Evolutionary conservation across 2,113 vertebrate genomes (phyloP), one percentile per base, ranked within the genome.

Genomic region (Xenopus borealis): DNA sequence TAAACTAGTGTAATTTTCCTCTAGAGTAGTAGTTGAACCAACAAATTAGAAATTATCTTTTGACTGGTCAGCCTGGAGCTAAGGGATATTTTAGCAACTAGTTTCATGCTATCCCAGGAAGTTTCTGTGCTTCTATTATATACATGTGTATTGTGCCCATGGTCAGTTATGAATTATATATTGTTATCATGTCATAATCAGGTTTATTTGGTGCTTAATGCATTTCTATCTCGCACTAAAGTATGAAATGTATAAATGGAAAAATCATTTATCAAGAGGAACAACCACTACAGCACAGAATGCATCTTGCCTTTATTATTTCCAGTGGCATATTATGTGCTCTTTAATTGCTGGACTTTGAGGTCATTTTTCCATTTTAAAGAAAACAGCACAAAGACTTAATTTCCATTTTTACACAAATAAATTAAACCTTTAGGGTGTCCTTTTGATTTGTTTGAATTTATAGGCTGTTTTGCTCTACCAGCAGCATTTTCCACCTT

Each of bases 371-470:
- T 76, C 73, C 66, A 76, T 76, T 75, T 69, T 76, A 76, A 55
- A 55, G 27, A 76, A 69, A 62, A 58, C 66, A 69, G 53, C 63
- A 74, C 63, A 59, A 65, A 65, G 66, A 69, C 66, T 76, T 76
- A 69, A 76, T 76, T 76, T 69, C 46, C 73, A 68, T 76, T 69
- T 76, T 45, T 79, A 78, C 19, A 67, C 66, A 62, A 82, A 67
- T 75, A 75, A 81, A 82, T 59, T 53, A 69, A 69, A 69, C 59
- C 4, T 83, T 83, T 80, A 78, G 78, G 72, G 44, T 79, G 75
- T 62, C 78, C 80, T 86, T 81, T 83, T 82, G 57, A 73, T 79
- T 84, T 73, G 16, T 61, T 70, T n/a, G n/a, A 83, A 86, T 82
- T 83, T 79, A 79, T 84, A 66, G 76, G 81, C 83, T 82, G 65